Evolutionary conservation across 2,797 vertebrate species (phyloP).

Genomic region (Propithecus deckenii): DNA sequence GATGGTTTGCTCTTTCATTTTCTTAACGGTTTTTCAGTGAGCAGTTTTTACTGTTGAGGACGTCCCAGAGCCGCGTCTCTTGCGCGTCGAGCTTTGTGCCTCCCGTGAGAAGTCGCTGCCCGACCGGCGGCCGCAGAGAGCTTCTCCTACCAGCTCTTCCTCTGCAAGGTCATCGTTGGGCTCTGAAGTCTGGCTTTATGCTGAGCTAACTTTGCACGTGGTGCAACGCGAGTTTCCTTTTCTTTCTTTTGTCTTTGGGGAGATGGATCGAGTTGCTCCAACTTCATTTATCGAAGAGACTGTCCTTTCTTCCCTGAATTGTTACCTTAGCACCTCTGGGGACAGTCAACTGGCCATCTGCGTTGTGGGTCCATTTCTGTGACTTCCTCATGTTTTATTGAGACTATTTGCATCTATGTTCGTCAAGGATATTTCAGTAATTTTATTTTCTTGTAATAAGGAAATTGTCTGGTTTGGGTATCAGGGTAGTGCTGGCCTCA

Average conservation of each 20-base stretch:
- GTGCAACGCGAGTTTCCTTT: rapidly evolving
- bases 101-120: neutral
- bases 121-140: rapidly evolving
- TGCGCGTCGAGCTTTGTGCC: too few relatives aligned
- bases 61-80: too few relatives aligned
- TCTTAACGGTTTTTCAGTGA: neutral
- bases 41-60: too few relatives aligned
- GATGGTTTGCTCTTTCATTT: neutral
- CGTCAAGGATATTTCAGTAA: too few relatives aligned
- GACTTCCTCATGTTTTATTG: neutral
- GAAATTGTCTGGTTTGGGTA: too few relatives aligned
- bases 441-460: too few relatives aligned
- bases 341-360: too few relatives aligned
- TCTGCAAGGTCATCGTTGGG: neutral
- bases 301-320: too few relatives aligned
- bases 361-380: too few relatives aligned
- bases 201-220: neutral
- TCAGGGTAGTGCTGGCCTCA: neutral
- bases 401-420: neutral
- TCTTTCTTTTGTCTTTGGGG: neutral
- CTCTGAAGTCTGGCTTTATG: neutral
- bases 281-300: neutral
- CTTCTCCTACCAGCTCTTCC: neutral
- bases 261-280: neutral
- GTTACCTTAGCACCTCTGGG: too few relatives aligned